These are phyloP conservation scores for Drosophila punjabiensis DNA, from an alignment of 1,140 invertebrate genomes.

Conservation along the genomic window DNA sequence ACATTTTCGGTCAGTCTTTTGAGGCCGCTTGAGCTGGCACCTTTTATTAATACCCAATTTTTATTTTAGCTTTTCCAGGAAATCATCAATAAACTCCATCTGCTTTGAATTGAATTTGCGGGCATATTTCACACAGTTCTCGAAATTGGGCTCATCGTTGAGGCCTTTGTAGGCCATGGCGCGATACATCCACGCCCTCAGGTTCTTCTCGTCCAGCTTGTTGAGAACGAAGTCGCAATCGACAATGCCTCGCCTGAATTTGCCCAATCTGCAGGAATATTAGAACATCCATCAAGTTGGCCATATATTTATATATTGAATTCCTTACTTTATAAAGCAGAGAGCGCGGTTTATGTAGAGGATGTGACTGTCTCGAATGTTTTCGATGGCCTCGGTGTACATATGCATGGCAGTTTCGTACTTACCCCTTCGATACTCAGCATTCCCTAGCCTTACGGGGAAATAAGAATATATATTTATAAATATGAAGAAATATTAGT, in stretches of 20 bases:
- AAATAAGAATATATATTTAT: neutral
- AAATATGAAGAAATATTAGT: too few relatives aligned
- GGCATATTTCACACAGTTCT: conserved; percentile 81
- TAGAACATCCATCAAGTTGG: neutral
- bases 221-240: conserved; percentile 84
- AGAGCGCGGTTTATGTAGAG: conserved; percentile 92
- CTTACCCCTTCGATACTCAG: conserved; percentile 89
- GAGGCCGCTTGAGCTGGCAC: neutral
- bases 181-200: conserved; percentile 81
- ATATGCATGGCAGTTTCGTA: conserved; percentile 90
- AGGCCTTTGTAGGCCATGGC: conserved; percentile 79
- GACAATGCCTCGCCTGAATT: conserved; percentile 79
- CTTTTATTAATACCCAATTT: conserved; percentile 4
- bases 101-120: conserved; percentile 85
- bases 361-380: conserved; percentile 90
- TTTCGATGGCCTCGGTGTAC: conserved; percentile 91
- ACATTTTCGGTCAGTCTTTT: neutral
- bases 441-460: conserved; percentile 85
- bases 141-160: conserved; percentile 74
- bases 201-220: conserved; percentile 83
- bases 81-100: conserved; percentile 75
- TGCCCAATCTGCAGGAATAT: conserved; percentile 53
- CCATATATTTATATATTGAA: neutral
- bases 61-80: conserved; percentile 61
- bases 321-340: conserved; percentile 84